Evolutionary conservation across 64 coral and sea anemone genomes (phyloP).

Genomic region (Platygyra sinensis): DNA sequence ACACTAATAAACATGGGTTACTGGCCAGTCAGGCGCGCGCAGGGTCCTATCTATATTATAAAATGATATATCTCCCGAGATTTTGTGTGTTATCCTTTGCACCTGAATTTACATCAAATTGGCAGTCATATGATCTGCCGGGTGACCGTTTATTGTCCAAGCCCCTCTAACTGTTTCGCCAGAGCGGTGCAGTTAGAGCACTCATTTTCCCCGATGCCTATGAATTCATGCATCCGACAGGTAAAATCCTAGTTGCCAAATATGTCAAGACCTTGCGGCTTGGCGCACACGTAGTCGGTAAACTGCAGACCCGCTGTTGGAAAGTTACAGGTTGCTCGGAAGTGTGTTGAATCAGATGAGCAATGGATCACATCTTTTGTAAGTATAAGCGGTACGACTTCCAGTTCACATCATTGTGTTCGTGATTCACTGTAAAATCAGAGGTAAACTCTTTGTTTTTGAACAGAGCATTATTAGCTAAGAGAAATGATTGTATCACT

Average conservation of each 20-base stretch:
- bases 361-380: not conserved
- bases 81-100: not conserved
- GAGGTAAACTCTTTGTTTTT: no score
- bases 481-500: no score
- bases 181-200: not conserved
- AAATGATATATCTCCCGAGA: not conserved
- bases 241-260: not conserved
- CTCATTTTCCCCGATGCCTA: not conserved
- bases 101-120: not conserved
- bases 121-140: not conserved
- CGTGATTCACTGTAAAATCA: not conserved
- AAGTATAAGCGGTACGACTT: not conserved
- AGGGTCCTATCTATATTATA: no score
- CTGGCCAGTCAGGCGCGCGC: no score
- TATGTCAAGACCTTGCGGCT: not conserved
- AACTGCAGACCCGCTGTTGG: not conserved
- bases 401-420: not conserved
- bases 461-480: no score
- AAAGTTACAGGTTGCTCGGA: conserved; percentile 2
- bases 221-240: not conserved
- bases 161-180: not conserved
- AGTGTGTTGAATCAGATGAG: not conserved
- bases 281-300: not conserved
- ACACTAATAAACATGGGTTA: no score
- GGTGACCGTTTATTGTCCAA: not conserved